Evolutionary conservation across 1,140 invertebrate genomes (phyloP).

Genomic region (Hirudo medicinalis): DNA sequence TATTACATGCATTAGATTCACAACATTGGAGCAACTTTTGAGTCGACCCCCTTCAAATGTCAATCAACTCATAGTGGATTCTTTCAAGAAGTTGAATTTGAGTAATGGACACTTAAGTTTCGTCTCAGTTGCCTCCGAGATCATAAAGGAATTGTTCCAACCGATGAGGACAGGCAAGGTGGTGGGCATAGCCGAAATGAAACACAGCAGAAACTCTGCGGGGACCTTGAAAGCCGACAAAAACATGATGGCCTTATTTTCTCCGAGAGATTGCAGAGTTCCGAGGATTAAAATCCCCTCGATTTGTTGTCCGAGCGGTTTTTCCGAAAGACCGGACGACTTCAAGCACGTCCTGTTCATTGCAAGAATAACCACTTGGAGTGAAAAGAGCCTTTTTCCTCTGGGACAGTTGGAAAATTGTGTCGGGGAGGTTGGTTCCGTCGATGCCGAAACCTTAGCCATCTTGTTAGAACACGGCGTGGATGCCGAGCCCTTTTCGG

Average conservation of each 20-base stretch:
- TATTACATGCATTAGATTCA: neutral
- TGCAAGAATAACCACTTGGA: constrained; percentile 56
- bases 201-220: constrained; percentile 52
- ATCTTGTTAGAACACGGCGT: constrained; percentile 91
- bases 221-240: constrained; percentile 53
- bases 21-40: constrained; percentile 5
- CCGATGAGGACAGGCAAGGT: constrained; percentile 39
- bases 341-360: constrained; percentile 54
- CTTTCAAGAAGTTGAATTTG: constrained; percentile 25
- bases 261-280: constrained; percentile 57
- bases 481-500: constrained; percentile 83
- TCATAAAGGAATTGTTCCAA: constrained; percentile 1
- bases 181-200: constrained; percentile 44
- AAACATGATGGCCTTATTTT: constrained; percentile 50
- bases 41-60: neutral
- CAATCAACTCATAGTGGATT: constrained; percentile 7
- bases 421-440: constrained; percentile 49
- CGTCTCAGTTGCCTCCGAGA: neutral
- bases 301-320: constrained; percentile 49
- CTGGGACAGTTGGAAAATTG: constrained; percentile 44
- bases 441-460: constrained; percentile 84
- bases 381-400: constrained; percentile 47
- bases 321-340: constrained; percentile 42
- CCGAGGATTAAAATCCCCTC: constrained; percentile 56
- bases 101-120: neutral